phyloP scores from a whole-genome alignment of 1,140 invertebrate genomes.

The Cotesia vestalis region DNA sequence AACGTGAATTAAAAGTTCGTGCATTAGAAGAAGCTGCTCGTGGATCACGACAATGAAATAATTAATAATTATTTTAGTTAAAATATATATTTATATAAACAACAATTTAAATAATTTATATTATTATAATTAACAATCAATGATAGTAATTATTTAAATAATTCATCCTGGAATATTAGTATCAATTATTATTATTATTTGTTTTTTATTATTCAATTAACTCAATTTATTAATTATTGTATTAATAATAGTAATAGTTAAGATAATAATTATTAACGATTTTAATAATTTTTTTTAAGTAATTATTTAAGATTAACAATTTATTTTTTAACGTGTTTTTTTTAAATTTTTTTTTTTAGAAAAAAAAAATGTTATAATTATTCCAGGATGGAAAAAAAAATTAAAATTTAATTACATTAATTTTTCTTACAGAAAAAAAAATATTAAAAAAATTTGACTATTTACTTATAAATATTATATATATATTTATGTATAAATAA shows the following conservation, averaged over 20 bases:
- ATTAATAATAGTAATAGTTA: not conserved
- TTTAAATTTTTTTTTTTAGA: too few relatives aligned
- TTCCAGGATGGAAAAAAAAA: too few relatives aligned
- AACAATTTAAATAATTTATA: constrained; percentile 16
- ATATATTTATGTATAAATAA: constrained; percentile 23
- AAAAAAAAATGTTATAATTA: too few relatives aligned
- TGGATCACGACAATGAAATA: constrained; percentile 73
- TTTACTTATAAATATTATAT: constrained; percentile 1
- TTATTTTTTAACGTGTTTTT: too few relatives aligned
- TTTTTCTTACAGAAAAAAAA: too few relatives aligned
- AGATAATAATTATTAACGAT: too few relatives aligned
- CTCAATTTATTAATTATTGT: constrained; percentile 18
- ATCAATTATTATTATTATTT: not conserved
- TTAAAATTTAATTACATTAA: too few relatives aligned
- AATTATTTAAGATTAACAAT: too few relatives aligned
- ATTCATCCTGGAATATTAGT: constrained; percentile 5
- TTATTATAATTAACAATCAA: too few relatives aligned
- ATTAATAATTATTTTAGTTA: constrained; percentile 11
- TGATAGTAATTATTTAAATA: constrained; percentile 14
- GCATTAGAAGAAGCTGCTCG: constrained; percentile 85
- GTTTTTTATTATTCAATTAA: constrained; percentile 1
- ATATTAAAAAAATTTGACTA: too few relatives aligned
- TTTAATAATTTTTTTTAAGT: too few relatives aligned
- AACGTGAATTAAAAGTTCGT: constrained; percentile 84
- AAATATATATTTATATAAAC: constrained; percentile 45